Conservation (phyloP, 2,888 invertebrate species). For the Atethmia centrago region DNA sequence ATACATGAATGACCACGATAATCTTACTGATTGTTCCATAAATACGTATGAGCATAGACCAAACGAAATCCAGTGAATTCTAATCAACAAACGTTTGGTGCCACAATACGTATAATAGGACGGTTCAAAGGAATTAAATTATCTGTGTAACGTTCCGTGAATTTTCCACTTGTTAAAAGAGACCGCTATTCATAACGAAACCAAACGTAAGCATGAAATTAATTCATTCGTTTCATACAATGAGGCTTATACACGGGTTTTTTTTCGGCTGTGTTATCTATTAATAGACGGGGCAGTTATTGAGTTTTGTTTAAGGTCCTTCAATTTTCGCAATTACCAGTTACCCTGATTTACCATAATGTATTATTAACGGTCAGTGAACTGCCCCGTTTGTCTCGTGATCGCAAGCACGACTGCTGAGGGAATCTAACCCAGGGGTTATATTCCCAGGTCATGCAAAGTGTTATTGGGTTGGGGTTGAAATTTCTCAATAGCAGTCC, state of each 20-base stretch:
- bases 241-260: constrained; percentile 25
- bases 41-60: constrained; percentile 32
- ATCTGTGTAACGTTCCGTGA: constrained; percentile 75
- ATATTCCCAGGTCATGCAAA: too few relatives aligned
- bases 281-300: constrained; percentile 23
- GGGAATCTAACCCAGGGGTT: too few relatives aligned
- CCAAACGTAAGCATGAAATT: constrained; percentile 74
- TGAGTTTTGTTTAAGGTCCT: background rate
- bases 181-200: constrained; percentile 69
- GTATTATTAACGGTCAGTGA: background rate
- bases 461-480: too few relatives aligned
- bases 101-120: constrained; percentile 65
- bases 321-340: constrained; percentile 1
- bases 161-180: constrained; percentile 74
- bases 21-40: constrained; percentile 27
- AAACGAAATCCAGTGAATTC: constrained; percentile 56
- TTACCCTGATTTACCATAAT: background rate
- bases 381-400: too few relatives aligned
- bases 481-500: too few relatives aligned
- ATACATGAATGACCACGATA: constrained; percentile 29
- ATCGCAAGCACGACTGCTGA: too few relatives aligned
- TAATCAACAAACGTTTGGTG: constrained; percentile 61
- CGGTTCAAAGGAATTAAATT: constrained; percentile 76
- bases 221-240: constrained; percentile 70
- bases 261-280: constrained; percentile 25